Percentiles rank a stretch among this genome's conserved stretches.
Conservation (phyloP, 2,113 vertebrate species). For the Clupea harengus region DNA sequence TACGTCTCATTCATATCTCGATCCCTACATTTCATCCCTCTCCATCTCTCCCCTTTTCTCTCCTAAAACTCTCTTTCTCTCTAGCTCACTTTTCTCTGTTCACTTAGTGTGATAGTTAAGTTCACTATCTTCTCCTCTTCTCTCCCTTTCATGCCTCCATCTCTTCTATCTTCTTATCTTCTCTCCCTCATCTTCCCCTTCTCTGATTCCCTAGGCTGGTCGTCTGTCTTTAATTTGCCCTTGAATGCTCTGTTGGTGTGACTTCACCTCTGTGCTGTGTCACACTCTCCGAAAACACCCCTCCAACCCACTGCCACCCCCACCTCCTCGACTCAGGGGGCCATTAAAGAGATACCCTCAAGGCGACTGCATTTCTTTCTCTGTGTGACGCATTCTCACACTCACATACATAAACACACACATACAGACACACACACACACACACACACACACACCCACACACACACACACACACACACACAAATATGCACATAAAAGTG, state of each 20-base stretch:
- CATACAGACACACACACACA: background rate
- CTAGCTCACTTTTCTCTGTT: too few species aligned
- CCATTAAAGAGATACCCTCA: background rate
- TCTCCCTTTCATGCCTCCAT: background rate
- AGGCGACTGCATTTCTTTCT: background rate
- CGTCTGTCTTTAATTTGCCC: background rate
- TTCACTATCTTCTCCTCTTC: background rate
- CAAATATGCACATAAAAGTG: too few species aligned
- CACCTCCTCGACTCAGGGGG: background rate
- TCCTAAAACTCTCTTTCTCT: background rate
- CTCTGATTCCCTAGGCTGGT: background rate
- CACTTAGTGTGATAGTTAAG: too few species aligned
- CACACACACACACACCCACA: background rate
- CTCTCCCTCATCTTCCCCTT: background rate
- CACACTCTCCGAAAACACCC: background rate
- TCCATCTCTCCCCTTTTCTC: background rate
- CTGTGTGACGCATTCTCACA: background rate
- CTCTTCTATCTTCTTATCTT: background rate
- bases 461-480: background rate
- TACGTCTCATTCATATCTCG: background rate
- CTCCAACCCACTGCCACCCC: background rate
- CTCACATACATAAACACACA: background rate
- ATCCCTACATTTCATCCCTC: background rate
- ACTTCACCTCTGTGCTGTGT: background rate
- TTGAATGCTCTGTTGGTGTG: background rate